Base-by-base conservation (phyloP, 1,140 invertebrate genomes). In the Heliconius hewitsoni region DNA sequence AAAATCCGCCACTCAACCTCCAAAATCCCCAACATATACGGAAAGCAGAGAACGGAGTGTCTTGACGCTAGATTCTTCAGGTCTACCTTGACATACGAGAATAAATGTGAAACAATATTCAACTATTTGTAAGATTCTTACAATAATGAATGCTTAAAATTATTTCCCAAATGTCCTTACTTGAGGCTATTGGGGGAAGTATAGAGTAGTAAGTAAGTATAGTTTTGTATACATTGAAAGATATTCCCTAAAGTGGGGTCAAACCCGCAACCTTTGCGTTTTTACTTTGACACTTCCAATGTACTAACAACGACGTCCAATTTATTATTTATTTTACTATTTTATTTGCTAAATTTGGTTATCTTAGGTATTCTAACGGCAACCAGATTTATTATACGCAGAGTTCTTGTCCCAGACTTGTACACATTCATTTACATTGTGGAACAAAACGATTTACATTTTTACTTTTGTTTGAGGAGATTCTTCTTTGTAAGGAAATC, bases 371-470 rank as follows among this genome's bases (percentile, higher is more conserved):
- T 57, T 57, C 3, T 23, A 57, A 57, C n/a, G 19, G 55, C n/a
- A n/a, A 8, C n/a, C 19, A 23, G 55, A 60, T 60, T 60, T 60
- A 60, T 60, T 60, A 23, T 60, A 60, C 0, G 55, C 55, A 60
- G 55, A 9, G 8, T 30, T 16, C 27, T 30, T 66, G 60, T 66
- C 9, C 27, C 23, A 66, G 60, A 66, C 60, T 3, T 66, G 60
- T 30, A 66, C 4, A 11, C 27, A 66, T 30, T 66, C 23, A 66
- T 66, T 66, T 9, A 66, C 60, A 66, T 66, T 30, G 60, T 66
- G n/a, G 60, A 27, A 30, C 27, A 66, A 66, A 66, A 66, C 60
- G 60, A 66, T 66, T 66, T 66, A 66, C 60, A 66, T 27, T 66
- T 66, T 66, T 66, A 30, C 27, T 66, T 66, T 66, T 30, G 27